Evolutionary conservation across 2,113 vertebrate species (phyloP), one percentile per base, ranked within the genome.

Genomic region (Rhinopomastus cyanomelas): DNA sequence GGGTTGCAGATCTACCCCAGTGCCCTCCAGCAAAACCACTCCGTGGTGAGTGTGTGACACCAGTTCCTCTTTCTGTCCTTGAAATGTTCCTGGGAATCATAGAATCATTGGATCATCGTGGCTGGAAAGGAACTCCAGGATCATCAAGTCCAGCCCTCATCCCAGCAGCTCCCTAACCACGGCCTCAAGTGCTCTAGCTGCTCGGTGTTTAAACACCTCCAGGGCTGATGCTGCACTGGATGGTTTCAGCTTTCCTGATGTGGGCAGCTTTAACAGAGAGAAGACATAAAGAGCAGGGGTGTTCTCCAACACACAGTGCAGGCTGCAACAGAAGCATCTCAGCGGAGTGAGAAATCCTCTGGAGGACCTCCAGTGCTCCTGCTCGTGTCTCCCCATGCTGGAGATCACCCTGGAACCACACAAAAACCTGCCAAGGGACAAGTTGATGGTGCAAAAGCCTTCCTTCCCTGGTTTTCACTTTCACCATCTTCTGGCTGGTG

Each of bases 391-490:
- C 48, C 4, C 15, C 27, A 26, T 15, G 29, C 0, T 77, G 83
- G 71, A 85, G 74, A 68, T 72, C 57, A 59, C 48, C 25, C 69
- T 44, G 36, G 32, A 61, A 69, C 13, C n/a, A 73, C 37, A 15
- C 48, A 73, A 76, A 69, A 76, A 65, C 52, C 66, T 91, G 59
- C 71, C 57, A 76, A 68, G 27, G 36, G 37, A 22, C 4, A 56
- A 17, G 22, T 52, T 34, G 29, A 7, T 14, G 60, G 34, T 34
- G 22, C 52, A 59, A 34, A 80, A 59, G 9, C 62, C 57, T 48
- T 80, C 51, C 88, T 92, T 95, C 64, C 88, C 68, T 44, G 25
- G 81, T 91, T 85, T 92, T 78, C 2, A 60, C 73, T 88, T 91
- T 88, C 77, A 84, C 52, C 57, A 60, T 32, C 23, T 67, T 57